These are phyloP conservation scores for Dryobota labecula DNA, from an alignment of 2,888 invertebrate genomes.

Conservation along the genomic window DNA sequence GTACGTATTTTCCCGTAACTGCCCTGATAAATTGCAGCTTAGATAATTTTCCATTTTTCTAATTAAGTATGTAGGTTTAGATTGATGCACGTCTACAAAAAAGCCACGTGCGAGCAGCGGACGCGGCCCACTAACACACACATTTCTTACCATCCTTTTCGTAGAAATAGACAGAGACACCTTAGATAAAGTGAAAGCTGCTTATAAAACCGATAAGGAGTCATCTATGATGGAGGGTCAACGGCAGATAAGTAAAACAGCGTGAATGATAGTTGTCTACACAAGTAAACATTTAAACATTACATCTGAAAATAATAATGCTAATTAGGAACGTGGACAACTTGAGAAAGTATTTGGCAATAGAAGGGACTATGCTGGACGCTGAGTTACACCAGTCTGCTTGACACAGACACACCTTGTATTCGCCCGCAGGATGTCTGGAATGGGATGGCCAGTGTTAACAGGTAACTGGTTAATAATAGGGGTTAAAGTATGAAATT, in stretches of 20 bases:
- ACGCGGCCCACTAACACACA: conserved; percentile 89
- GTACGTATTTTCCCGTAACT: background rate
- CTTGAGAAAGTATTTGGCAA: conserved; percentile 45
- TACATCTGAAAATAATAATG: conserved; percentile 34
- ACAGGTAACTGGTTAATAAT: too few species aligned
- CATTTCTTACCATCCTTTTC: conserved; percentile 89
- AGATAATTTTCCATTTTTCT: conserved; percentile 81
- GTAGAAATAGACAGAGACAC: conserved; percentile 87
- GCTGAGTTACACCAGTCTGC: conserved; percentile 84
- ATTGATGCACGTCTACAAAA: conserved; percentile 83
- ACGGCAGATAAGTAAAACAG: conserved; percentile 56
- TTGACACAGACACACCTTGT: conserved; percentile 83
- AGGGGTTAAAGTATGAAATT: too few species aligned
- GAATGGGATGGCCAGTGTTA: conserved; percentile 59
- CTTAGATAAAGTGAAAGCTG: conserved; percentile 89
- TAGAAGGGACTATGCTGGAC: conserved; percentile 40
- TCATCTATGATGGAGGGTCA: conserved; percentile 72
- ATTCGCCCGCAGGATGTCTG: conserved; percentile 83
- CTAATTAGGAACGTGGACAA: conserved; percentile 33
- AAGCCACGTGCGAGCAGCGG: conserved; percentile 82
- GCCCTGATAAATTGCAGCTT: conserved; percentile 34
- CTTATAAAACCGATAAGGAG: conserved; percentile 81
- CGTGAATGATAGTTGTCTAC: conserved; percentile 44
- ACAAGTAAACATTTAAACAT: conserved; percentile 34
- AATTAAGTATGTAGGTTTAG: conserved; percentile 82